A percentile compares a stretch with the other conserved stretches of the same genome.
phyloP scores from a whole-genome alignment of 2,797 vertebrate species.

The Hydrophis major region DNA sequence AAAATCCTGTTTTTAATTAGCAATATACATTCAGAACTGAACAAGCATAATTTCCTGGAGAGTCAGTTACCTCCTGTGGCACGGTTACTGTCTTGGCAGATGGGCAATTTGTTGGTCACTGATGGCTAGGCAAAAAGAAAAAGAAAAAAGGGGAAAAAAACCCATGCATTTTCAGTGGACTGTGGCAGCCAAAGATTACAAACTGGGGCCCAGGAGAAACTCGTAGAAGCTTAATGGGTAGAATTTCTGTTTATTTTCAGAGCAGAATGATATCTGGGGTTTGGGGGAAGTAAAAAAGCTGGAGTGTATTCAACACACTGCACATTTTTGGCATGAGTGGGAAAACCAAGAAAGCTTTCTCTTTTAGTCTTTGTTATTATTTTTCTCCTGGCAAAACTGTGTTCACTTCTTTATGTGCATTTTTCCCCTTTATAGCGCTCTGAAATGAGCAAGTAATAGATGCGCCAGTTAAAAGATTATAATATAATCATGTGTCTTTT shows the following conservation, averaged over 20 bases:
- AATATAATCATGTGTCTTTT: neutral
- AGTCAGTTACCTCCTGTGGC: conserved; percentile 50
- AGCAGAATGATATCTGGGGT: conserved; percentile 8
- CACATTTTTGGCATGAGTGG: neutral
- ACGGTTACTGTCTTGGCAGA: conserved; percentile 40
- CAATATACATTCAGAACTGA: conserved; percentile 42
- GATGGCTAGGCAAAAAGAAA: conserved; percentile 45
- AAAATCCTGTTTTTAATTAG: conserved; percentile 45
- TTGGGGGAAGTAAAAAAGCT: conserved; percentile 27
- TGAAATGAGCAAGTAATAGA: neutral
- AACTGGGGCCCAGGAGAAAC: neutral
- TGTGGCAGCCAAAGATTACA: conserved; percentile 47
- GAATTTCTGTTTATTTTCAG: conserved; percentile 38
- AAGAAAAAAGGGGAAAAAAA: neutral
- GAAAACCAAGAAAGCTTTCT: neutral
- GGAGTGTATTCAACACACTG: neutral
- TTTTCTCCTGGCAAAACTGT: neutral
- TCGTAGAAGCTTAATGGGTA: conserved; percentile 14
- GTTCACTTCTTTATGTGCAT: neutral
- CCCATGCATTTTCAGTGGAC: conserved; percentile 39
- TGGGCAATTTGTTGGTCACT: neutral
- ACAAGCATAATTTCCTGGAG: conserved; percentile 52
- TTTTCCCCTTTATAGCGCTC: neutral
- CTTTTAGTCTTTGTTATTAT: neutral
- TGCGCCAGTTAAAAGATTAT: neutral